Evolutionary conservation across 1,140 invertebrate genomes (phyloP), one percentile per base, ranked within the genome.

Genomic region (Pachypeltis micranthus): DNA sequence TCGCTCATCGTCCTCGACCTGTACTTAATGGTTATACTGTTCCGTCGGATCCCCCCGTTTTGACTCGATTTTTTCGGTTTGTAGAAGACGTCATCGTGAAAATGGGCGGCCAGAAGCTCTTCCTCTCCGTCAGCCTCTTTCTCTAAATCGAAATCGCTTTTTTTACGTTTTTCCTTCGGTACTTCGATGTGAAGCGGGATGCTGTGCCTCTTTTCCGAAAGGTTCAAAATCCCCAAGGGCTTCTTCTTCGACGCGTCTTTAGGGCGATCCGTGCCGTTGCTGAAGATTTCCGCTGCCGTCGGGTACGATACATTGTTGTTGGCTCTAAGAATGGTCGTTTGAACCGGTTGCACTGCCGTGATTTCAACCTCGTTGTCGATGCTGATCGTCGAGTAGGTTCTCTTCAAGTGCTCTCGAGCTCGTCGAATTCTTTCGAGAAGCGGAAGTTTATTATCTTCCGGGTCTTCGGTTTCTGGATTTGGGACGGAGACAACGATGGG

Each of bases 271-370:
- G 74, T 79, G 70, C 81, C 83, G 59, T 80, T 78, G 64, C 81
- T 76, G 28, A 86, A 78, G 12, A 85, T 78, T 74, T 90, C 84
- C 24, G 83, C 82, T 0, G 86, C 85, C 0, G 85, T 88, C 1
- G 86, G 86, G 65, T 89, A 88, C 29, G 82, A 80, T 7, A 82
- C 80, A 67, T 89, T 89, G 67, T 84, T 85, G 59, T 86, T 83
- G 0, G 84, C 84, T 2, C 80, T 85, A 76, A 66, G 72, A 26
- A 62, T 58, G 19, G 60, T 64, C 12, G 51, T 56, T 14, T 67
- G 65, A 12, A 27, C 44, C 26, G 67, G 65, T 44, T 64, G 44
- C 23, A 59, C 39, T 26, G 66, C 64, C 12, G 63, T 67, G 19
- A 67, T 68, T 27, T 63, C 66, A 28, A 66, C 25, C 26, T 69